Evolutionary conservation across 92 coral and sea anemone genomes (phyloP).

Genomic region (Nematostella vectensis): DNA sequence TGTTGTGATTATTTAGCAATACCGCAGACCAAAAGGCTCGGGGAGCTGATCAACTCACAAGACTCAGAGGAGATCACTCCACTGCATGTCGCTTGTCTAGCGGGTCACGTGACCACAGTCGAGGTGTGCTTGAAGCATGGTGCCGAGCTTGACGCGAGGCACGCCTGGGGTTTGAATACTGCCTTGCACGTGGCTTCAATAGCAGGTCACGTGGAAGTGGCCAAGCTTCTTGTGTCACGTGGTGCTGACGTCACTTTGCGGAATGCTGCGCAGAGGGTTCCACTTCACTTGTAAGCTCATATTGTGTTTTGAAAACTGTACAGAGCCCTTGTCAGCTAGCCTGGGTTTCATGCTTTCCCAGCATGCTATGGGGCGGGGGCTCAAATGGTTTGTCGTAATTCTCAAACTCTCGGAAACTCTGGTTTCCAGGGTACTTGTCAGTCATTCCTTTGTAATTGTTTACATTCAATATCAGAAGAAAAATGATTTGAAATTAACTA

Average conservation of each 20-base stretch:
- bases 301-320: not conserved
- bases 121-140: constrained; percentile 32
- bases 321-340: not conserved
- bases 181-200: constrained; percentile 78
- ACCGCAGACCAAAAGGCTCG: constrained; percentile 5
- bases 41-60: constrained; percentile 20
- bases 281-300: constrained; percentile 50
- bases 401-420: too few species aligned
- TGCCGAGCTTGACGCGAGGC: constrained; percentile 52
- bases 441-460: too few species aligned
- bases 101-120: constrained; percentile 46
- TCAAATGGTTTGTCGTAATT: too few species aligned
- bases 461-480: too few species aligned
- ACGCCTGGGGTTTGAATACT: constrained; percentile 25
- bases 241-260: constrained; percentile 39
- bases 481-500: too few species aligned
- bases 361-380: too few species aligned
- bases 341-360: not conserved
- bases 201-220: constrained; percentile 48
- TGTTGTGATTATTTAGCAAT: too few species aligned
- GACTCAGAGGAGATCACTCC: constrained; percentile 53
- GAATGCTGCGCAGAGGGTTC: constrained; percentile 46
- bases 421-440: not conserved
- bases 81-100: constrained; percentile 40
- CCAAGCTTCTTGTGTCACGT: constrained; percentile 34